These are phyloP conservation scores for Philotrypesis tridentata DNA, from an alignment of 1,140 invertebrate species.

Conservation along the genomic window DNA sequence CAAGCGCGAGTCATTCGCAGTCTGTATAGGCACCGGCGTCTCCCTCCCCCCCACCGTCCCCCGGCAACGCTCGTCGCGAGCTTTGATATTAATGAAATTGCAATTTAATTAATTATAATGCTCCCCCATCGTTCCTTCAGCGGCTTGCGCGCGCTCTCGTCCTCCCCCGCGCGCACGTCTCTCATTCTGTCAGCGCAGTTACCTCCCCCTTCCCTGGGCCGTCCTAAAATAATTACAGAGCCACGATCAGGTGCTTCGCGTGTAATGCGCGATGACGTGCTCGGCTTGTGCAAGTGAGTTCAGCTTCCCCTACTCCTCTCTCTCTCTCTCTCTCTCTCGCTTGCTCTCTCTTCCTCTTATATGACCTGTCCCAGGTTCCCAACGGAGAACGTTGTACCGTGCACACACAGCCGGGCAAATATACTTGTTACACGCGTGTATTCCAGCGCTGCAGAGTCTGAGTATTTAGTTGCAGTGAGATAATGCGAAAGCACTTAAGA, in stretches of 20 bases:
- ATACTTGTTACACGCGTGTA: conserved; percentile 42
- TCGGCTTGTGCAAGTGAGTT: conserved; percentile 39
- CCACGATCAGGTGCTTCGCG: conserved; percentile 48
- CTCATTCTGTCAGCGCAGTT: conserved; percentile 30
- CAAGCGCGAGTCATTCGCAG: conserved; percentile 30
- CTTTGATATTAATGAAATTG: conserved; percentile 51
- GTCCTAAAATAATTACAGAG: conserved; percentile 50
- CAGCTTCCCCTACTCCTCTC: background rate
- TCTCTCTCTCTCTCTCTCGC: background rate
- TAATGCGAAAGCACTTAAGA: conserved; percentile 61
- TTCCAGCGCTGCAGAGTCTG: conserved; percentile 9
- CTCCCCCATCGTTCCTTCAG: conserved; percentile 8
- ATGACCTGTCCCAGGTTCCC: no score
- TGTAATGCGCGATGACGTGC: conserved; percentile 47
- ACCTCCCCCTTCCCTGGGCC: background rate
- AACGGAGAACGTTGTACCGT: background rate
- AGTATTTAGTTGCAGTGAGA: conserved; percentile 61
- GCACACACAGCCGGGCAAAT: conserved; percentile 13
- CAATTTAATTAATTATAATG: conserved; percentile 51
- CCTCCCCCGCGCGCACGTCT: conserved; percentile 23
- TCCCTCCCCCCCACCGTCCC: background rate
- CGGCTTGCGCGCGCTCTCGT: background rate
- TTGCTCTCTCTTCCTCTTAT: background rate
- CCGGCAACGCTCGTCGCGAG: background rate
- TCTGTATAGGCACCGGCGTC: background rate